phyloP scores from a whole-genome alignment of 53 echinoderm and acorn worm species.

The Apostichopus leukothele region DNA sequence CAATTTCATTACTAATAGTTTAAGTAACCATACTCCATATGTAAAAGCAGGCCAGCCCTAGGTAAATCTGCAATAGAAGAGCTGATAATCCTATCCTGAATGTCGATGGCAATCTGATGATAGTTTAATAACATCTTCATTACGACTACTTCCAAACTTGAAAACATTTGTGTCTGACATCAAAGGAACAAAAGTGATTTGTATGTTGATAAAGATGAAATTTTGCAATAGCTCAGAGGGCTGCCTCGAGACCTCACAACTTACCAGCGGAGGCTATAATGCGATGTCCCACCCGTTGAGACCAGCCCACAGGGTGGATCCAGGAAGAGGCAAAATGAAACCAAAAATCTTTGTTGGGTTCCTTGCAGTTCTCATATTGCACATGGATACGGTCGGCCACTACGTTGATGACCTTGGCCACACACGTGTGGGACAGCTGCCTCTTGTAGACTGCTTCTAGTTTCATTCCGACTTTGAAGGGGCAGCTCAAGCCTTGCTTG shows the following conservation, averaged over 20 bases:
- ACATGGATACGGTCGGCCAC: constrained; percentile 86
- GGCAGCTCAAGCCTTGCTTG: constrained; percentile 64
- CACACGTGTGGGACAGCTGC: constrained; percentile 83
- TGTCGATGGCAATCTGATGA: no score
- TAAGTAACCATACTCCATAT: no score
- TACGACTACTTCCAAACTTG: no score
- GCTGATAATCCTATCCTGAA: no score
- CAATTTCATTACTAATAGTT: no score
- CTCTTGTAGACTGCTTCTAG: constrained; percentile 89
- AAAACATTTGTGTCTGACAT: no score
- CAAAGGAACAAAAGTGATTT: no score
- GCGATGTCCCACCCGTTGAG: constrained; percentile 76
- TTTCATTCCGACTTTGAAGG: constrained; percentile 73
- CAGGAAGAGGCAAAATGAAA: constrained; percentile 77
- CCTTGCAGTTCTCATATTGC: constrained; percentile 93
- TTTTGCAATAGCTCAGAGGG: no score
- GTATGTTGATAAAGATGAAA: no score
- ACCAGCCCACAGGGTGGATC: constrained; percentile 93
- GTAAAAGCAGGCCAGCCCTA: no score
- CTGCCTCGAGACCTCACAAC: background rate
- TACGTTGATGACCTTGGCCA: constrained; percentile 73
- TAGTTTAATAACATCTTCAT: no score
- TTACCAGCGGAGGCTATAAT: constrained; percentile 85
- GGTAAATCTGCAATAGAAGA: no score
- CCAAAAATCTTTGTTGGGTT: constrained; percentile 91